Base-by-base conservation (phyloP, 23 tunicate species). In the Phallusia fumigata region DNA sequence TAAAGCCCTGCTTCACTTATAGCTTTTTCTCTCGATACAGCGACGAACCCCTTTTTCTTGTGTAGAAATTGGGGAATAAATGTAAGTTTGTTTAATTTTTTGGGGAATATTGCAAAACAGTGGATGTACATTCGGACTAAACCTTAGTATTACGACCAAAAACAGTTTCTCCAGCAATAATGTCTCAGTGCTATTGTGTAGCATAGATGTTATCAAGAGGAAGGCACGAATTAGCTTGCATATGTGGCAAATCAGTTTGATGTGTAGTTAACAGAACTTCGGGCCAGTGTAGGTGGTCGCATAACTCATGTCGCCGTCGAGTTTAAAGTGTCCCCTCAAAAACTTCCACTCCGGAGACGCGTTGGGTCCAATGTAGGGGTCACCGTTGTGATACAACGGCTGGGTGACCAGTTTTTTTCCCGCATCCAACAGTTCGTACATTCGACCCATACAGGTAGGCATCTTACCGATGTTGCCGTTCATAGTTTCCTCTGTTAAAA, bases 361-460 rank as follows among this genome's bases (percentile, higher is more conserved):
- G 30, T 76, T 52, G 18, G 77, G 78, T 64, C 74, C 72, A 36
- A 40, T 40, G 11, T 47, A 19, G 19, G 51, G 51, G 31, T 84
- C 64, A 15, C 80, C 76, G 33, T 77, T 40, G 19, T 65, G 31
- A 31, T 52, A 79, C 1, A 90, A 22, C n/a, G 89, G 89, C 10
- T 52, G 64, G 19, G 76, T 79, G 18, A 90, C 95, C 0, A 84
- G 44, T n/a, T 76, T 76, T 50, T 90, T 77, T 0, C 95, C 95
- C n/a, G 79, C 78, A 33, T 49, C 65, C 35, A 75, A 47, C 65
- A 90, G 30, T 31, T 85, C 81, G 78, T 80, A 82, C 95, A 90
- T 90, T 31, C 81, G 76, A 79, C 88, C 89, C 89, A 85, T 90
- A 50, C 95, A 90, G 12, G 84, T 65, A 18, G 79, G 30, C 86